A percentile compares a stretch with the other conserved stretches of the same genome.
Conservation (phyloP, 2,888 invertebrate species). For the Iselma pallidipennis region DNA sequence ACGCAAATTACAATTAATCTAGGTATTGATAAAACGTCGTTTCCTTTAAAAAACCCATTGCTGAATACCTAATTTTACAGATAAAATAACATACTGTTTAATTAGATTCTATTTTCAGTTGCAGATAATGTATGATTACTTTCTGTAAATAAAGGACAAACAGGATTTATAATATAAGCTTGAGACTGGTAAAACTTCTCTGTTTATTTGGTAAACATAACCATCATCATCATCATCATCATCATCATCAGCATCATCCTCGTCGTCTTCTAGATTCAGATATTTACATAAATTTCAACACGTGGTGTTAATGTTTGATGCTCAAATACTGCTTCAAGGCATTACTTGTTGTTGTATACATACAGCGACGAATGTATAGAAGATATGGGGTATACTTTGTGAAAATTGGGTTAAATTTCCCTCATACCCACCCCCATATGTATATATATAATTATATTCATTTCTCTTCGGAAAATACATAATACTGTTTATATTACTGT, state of each 20-base stretch:
- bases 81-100: too few relatives aligned
- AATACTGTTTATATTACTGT: too few relatives aligned
- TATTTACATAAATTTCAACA: slow-evolving; percentile 24
- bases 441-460: background rate
- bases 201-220: background rate
- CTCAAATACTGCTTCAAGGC: slow-evolving; percentile 13
- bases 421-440: background rate
- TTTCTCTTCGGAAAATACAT: background rate
- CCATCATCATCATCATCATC: background rate
- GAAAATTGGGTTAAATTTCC: background rate
- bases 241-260: background rate
- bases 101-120: background rate
- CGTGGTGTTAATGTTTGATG: slow-evolving; percentile 18
- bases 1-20: too few relatives aligned
- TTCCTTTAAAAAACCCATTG: too few relatives aligned
- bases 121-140: background rate
- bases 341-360: background rate
- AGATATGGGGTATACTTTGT: background rate
- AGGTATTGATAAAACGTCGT: too few relatives aligned
- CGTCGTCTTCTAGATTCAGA: background rate
- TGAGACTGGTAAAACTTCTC: background rate
- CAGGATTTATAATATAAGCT: background rate
- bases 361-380: background rate
- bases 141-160: background rate
- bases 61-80: too few relatives aligned